Percentiles rank a stretch among this genome's conserved stretches.
These are phyloP conservation scores for Caenorhabditis auriculariae DNA, from an alignment of 2,888 invertebrate genomes.

Conservation along the genomic window DNA sequence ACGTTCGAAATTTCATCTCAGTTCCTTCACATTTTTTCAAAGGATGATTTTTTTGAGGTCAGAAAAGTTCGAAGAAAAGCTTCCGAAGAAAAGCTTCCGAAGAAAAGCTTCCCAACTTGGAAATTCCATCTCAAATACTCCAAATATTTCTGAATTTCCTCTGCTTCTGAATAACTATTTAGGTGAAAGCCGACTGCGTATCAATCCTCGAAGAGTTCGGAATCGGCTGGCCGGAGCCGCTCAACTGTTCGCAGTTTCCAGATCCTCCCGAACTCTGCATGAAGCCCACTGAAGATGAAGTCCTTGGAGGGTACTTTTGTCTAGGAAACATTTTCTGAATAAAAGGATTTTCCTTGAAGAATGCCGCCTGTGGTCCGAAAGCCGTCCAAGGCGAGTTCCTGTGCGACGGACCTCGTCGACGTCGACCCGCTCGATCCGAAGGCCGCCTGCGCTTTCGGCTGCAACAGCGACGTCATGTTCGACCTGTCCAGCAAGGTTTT, in stretches of 20 bases:
- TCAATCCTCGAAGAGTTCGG: constrained; percentile 73
- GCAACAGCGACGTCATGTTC: constrained; percentile 67
- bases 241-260: constrained; percentile 80
- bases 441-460: constrained; percentile 53
- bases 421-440: constrained; percentile 52
- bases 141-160: too few relatives aligned
- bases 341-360: constrained; percentile 5
- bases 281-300: constrained; percentile 66
- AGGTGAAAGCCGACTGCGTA: constrained; percentile 71
- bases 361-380: constrained; percentile 3
- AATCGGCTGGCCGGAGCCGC: constrained; percentile 74
- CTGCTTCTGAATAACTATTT: too few relatives aligned
- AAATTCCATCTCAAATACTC: too few relatives aligned
- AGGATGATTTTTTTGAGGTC: too few relatives aligned
- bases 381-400: constrained; percentile 30
- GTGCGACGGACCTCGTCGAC: constrained; percentile 55
- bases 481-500: constrained; percentile 32
- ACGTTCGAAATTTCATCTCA: too few relatives aligned
- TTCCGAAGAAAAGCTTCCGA: too few relatives aligned
- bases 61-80: too few relatives aligned
- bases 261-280: constrained; percentile 76
- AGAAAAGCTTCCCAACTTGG: too few relatives aligned
- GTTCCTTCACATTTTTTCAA: too few relatives aligned
- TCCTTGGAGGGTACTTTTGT: constrained; percentile 2
- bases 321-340: background rate